phyloP scores from a whole-genome alignment of 2,113 vertebrate genomes.

The Pipa parva region DNA sequence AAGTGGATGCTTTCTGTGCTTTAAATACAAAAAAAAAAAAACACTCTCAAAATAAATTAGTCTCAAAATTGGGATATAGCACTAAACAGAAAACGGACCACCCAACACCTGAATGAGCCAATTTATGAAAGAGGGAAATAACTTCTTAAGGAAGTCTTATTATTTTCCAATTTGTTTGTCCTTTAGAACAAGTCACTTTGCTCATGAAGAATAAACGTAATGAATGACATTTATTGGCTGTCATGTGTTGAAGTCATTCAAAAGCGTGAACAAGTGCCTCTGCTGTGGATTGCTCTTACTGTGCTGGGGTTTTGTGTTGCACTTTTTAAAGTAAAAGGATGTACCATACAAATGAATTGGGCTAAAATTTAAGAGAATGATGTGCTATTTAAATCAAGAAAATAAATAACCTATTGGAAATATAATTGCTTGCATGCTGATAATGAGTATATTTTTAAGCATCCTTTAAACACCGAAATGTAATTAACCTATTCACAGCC shows the following conservation, averaged over 20 bases:
- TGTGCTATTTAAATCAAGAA: background rate
- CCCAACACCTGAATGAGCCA: slow-evolving; percentile 39
- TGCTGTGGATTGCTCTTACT: background rate
- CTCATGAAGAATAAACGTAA: slow-evolving; percentile 5
- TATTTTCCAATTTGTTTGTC: background rate
- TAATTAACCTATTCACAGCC: too few species aligned
- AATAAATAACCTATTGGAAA: background rate
- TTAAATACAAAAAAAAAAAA: background rate
- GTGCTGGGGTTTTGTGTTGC: background rate
- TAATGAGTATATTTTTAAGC: too few species aligned
- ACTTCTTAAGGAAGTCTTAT: slow-evolving; percentile 22
- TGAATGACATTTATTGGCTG: slow-evolving; percentile 8
- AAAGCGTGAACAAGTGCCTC: background rate
- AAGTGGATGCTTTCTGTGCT: background rate
- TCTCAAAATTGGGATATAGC: background rate
- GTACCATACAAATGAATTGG: too few species aligned
- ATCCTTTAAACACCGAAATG: too few species aligned
- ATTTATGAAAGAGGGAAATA: slow-evolving; percentile 35
- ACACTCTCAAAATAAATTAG: background rate
- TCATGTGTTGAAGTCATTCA: background rate
- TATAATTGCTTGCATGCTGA: background rate
- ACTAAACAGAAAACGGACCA: slow-evolving; percentile 37
- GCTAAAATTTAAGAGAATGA: background rate
- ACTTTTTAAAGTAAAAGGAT: background rate
- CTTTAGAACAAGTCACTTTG: background rate